A percentile compares a stretch with the other conserved stretches of the same genome.
phyloP scores from a whole-genome alignment of 2,113 vertebrate genomes.

The Uria lomvia region DNA sequence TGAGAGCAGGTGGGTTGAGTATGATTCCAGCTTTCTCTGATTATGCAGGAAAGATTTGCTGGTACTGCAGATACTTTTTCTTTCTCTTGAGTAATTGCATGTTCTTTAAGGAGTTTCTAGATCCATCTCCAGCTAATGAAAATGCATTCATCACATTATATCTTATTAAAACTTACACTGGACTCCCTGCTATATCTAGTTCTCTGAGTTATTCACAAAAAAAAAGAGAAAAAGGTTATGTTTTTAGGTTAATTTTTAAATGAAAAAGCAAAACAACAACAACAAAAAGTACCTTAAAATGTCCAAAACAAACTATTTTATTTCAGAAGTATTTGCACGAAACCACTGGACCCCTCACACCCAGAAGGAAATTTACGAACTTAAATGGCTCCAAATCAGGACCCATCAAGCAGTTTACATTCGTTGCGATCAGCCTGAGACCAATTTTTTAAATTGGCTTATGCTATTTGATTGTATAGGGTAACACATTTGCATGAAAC shows the following conservation, averaged over 20 bases:
- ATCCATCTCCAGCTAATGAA: background rate
- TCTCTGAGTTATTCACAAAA: background rate
- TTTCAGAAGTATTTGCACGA: background rate
- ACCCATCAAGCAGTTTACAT: background rate
- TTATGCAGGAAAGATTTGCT: background rate
- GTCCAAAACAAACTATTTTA: background rate
- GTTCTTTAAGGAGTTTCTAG: background rate
- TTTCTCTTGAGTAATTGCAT: background rate
- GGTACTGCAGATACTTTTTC: background rate
- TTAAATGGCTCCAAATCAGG: background rate
- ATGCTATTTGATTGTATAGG: background rate
- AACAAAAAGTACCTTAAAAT: background rate
- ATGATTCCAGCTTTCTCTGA: background rate
- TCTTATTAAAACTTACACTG: background rate
- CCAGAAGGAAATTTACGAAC: background rate
- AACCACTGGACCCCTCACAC: background rate
- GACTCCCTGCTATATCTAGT: background rate
- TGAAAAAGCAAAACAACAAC: background rate
- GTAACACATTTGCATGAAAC: background rate
- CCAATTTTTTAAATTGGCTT: accelerated
- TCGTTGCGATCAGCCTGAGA: background rate
- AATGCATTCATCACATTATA: background rate
- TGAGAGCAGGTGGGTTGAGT: background rate
- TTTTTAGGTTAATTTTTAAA: background rate
- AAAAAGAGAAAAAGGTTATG: background rate